Base-by-base conservation (phyloP, 2,797 vertebrate genomes). In the Loriculus beryllinus region DNA sequence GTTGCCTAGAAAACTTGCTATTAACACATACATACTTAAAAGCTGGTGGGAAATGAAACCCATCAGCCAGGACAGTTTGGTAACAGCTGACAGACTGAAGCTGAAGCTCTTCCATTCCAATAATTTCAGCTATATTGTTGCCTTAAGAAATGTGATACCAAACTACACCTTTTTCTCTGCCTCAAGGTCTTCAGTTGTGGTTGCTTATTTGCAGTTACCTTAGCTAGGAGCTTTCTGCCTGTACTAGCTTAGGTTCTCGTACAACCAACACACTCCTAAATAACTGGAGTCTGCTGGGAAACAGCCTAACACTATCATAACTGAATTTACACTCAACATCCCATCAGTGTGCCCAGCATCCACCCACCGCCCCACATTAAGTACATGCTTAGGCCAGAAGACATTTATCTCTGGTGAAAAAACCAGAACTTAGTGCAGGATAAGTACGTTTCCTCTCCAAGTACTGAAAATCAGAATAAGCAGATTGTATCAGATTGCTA, bases 181-280 rank as follows among this genome's bases (percentile, higher is more conserved):
- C 6, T 56, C 59, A 19, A 7, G 0, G 1, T 31, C 13, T 56
- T 86, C 28, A 43, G 6, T 6, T 43, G 19, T 37, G 8, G 37
- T 39, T 43, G 15, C 14, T 72, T 40, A 64, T 51, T 64, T 68
- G 31, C 26, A 42, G 35, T 15, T 68, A 63, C 35, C 47, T 71
- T 45, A 43, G 23, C n/a, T 48, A 79, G 59, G 60, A 57, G 19
- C 10, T 65, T 82, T n/a, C 48, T 68, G 39, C 3, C 31, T 39
- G 2, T 9, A 75, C 25, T 8, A 62, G 5, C 1, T 5, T n/a
- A 42, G 3, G 2, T 12, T 54, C 26, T 21, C 39, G 12, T 28
- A 52, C 29, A 78, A 19, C 14, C 21, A 62, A 31, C 15, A 54
- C 20, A 47, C n/a, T 54, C 10, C 28, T 81, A 80, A 76, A 64